Conservation (phyloP, 2,888 invertebrate species). For the Ganaspis brasiliensis region DNA sequence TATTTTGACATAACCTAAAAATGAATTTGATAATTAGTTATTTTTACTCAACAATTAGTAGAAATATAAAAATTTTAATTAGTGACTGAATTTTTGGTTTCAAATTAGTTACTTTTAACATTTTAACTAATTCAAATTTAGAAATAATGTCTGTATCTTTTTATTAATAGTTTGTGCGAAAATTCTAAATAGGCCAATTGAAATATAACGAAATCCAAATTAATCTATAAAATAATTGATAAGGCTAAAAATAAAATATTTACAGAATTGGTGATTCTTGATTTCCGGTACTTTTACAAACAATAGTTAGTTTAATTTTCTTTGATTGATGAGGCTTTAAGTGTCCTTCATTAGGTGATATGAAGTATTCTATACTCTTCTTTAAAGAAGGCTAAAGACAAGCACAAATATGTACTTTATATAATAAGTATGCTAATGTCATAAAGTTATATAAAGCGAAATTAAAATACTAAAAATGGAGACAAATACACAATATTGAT, state of each 20-base stretch:
- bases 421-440: no score
- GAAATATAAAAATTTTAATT: no score
- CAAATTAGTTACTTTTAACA: no score
- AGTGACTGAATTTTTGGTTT: no score
- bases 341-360: constrained; percentile 70
- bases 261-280: constrained; percentile 76
- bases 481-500: not conserved
- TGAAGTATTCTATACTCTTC: constrained; percentile 66
- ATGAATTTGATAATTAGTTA: no score
- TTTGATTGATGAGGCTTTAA: constrained; percentile 80
- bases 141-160: no score
- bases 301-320: constrained; percentile 80
- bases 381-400: constrained; percentile 59
- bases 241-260: not conserved
- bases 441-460: not conserved
- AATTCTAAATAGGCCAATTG: no score
- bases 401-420: not conserved
- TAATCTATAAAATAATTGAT: not conserved
- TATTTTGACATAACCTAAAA: no score
- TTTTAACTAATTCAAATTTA: no score
- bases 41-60: no score
- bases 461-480: constrained; percentile 12
- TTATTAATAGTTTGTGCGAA: no score
- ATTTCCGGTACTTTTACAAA: constrained; percentile 80
- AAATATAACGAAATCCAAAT: not conserved